Evolutionary conservation across 2,797 vertebrate species (phyloP).

Genomic region (Fistularia tabacaria): DNA sequence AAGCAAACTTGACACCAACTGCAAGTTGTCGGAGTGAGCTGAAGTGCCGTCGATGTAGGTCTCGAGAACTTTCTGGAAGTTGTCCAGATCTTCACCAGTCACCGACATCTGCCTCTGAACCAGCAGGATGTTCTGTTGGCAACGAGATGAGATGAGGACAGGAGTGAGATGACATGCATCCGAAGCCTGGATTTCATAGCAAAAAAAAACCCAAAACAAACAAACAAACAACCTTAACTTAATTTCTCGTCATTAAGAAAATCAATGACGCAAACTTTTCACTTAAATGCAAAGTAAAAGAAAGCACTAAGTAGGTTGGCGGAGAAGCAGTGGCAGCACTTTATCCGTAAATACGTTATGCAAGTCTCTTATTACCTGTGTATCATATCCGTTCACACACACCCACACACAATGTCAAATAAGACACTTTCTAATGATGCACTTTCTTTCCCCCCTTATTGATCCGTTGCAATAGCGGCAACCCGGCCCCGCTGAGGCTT

Average conservation of each 20-base stretch:
- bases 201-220: too few species aligned
- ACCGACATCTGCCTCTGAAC: slow-evolving; percentile 90
- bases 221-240: too few species aligned
- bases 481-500: slow-evolving; percentile 3
- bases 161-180: too few species aligned
- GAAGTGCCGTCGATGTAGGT: slow-evolving; percentile 83
- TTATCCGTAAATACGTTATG: too few species aligned
- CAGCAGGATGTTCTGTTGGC: slow-evolving; percentile 88
- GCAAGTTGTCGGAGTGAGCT: slow-evolving; percentile 84
- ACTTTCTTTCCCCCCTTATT: neutral
- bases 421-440: too few species aligned
- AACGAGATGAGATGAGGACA: neutral
- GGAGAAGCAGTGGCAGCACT: too few species aligned
- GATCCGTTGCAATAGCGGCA: slow-evolving; percentile 2
- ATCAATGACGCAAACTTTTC: too few species aligned
- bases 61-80: slow-evolving; percentile 82
- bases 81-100: slow-evolving; percentile 73
- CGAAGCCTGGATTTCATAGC: too few species aligned
- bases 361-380: neutral
- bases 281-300: too few species aligned
- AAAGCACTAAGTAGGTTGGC: too few species aligned
- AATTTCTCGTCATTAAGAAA: too few species aligned
- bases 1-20: slow-evolving; percentile 76
- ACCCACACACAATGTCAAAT: too few species aligned
- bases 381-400: neutral